phyloP scores from a whole-genome alignment of 2,113 vertebrate species.

The Thermophis baileyi region DNA sequence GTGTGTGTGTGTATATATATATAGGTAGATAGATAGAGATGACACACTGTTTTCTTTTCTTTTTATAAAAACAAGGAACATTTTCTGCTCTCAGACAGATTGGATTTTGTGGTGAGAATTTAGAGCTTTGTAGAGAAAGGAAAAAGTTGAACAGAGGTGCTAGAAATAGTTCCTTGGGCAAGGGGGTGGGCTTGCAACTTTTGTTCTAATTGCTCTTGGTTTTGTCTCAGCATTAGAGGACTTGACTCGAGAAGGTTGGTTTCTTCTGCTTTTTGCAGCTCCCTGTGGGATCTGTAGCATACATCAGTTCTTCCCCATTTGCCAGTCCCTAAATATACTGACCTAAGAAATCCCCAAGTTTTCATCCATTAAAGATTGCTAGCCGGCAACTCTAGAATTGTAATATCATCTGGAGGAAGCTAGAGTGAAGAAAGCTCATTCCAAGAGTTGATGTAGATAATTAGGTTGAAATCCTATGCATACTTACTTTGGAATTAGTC shows the following conservation, averaged over 20 bases:
- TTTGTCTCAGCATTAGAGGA: constrained; percentile 11
- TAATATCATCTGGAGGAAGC: neutral
- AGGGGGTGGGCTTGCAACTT: neutral
- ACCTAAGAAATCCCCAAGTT: neutral
- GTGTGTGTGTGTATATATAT: neutral
- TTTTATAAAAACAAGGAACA: neutral
- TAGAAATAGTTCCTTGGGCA: constrained; percentile 30
- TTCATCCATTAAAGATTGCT: neutral
- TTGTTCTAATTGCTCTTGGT: constrained; percentile 1
- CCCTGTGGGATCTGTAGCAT: neutral
- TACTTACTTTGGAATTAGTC: neutral
- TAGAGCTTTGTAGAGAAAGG: constrained; percentile 1
- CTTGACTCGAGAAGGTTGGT: neutral
- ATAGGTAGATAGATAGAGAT: constrained; percentile 10
- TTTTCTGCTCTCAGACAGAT: constrained; percentile 38
- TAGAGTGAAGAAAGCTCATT: neutral
- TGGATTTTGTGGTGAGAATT: constrained; percentile 37
- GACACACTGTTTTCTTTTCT: neutral
- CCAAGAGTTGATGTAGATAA: neutral
- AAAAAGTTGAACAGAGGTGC: constrained; percentile 16
- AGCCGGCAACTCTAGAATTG: neutral
- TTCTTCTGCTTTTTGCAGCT: neutral
- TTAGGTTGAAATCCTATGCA: neutral
- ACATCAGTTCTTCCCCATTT: neutral
- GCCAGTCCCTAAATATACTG: neutral